These are phyloP conservation scores for Romanogobio albipinnatus DNA, from an alignment of 2,113 vertebrate species.

Conservation along the genomic window DNA sequence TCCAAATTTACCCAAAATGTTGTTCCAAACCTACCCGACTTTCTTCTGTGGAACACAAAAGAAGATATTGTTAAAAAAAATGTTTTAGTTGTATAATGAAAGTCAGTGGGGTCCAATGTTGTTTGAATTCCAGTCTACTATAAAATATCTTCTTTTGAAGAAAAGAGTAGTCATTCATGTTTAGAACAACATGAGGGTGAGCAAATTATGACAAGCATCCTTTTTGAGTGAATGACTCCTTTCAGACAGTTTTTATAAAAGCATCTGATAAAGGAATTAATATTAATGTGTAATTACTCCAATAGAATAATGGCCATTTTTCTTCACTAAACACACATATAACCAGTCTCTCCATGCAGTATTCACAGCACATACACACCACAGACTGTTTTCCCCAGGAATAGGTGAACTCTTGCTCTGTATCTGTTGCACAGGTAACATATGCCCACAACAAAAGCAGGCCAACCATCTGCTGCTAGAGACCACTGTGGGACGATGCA, in stretches of 20 bases:
- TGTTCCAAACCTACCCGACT: background rate
- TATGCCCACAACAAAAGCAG: constrained; percentile 59
- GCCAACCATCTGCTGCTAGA: constrained; percentile 59
- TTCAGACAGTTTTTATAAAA: background rate
- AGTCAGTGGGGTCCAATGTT: background rate
- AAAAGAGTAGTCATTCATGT: background rate
- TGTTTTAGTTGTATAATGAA: background rate
- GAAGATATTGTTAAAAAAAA: background rate
- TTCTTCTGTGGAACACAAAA: background rate
- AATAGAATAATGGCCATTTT: background rate
- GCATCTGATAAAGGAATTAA: background rate
- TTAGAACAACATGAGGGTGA: background rate
- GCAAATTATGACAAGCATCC: background rate
- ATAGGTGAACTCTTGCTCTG: constrained; percentile 46
- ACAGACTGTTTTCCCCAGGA: constrained; percentile 26
- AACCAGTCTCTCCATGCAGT: background rate
- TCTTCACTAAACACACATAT: background rate
- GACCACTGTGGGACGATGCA: constrained; percentile 52
- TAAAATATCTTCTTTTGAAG: background rate
- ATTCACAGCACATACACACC: constrained; percentile 5
- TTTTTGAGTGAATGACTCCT: background rate
- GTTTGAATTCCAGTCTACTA: background rate
- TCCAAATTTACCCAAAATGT: too few relatives aligned
- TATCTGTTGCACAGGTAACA: constrained; percentile 55
- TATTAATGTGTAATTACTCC: background rate